Conservation (phyloP, 2,113 vertebrate genomes). For the Labeo catla region DNA sequence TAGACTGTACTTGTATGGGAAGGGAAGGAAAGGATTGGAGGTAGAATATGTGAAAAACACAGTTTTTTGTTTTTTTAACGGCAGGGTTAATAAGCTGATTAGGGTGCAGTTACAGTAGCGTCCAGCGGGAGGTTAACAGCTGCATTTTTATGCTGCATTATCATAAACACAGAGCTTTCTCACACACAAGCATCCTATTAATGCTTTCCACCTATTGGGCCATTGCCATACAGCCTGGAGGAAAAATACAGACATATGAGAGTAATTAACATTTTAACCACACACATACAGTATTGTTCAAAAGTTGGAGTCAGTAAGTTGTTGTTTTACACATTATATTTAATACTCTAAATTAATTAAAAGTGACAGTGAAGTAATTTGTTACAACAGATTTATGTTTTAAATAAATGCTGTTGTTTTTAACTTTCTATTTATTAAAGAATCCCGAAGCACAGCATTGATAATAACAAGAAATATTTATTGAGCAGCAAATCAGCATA, state of each 20-base stretch:
- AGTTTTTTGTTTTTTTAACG: not conserved
- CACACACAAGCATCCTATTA: slow-evolving; percentile 43
- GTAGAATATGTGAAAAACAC: not conserved
- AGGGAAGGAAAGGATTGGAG: not conserved
- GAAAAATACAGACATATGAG: not conserved
- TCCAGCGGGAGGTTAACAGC: slow-evolving; percentile 51
- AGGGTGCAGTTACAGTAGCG: slow-evolving; percentile 43
- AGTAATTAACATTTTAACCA: slow-evolving; percentile 10
- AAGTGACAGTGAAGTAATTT: too few relatives aligned
- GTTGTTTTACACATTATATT: not conserved
- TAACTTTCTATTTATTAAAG: not conserved
- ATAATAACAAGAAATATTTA: too few relatives aligned
- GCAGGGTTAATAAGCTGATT: slow-evolving; percentile 53
- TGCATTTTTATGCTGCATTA: slow-evolving; percentile 50
- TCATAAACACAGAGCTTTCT: slow-evolving; percentile 29
- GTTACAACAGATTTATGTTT: too few relatives aligned
- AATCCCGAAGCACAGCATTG: too few relatives aligned
- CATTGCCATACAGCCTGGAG: slow-evolving; percentile 5
- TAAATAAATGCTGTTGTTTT: not conserved
- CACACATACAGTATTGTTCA: not conserved
- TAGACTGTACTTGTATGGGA: not conserved
- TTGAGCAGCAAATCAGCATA: too few relatives aligned
- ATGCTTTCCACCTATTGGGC: not conserved
- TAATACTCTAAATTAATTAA: too few relatives aligned
- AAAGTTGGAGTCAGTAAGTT: not conserved